Evolutionary conservation across 2,888 invertebrate genomes (phyloP).

Genomic region (Allophyes oxyacanthae): DNA sequence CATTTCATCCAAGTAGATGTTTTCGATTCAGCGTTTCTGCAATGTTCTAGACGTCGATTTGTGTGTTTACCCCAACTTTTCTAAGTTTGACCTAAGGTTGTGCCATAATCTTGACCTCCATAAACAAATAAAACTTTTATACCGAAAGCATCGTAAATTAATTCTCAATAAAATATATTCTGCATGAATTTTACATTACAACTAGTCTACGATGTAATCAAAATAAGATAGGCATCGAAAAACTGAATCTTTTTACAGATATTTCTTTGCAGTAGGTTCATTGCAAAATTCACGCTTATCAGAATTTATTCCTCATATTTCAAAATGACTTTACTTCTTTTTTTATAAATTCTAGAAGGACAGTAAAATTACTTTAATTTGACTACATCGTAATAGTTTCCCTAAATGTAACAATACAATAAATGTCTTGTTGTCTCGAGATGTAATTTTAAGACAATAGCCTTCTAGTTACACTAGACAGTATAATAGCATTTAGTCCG

Average conservation of each 20-base stretch:
- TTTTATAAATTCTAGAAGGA: too few relatives aligned
- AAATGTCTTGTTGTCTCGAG: neutral
- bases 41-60: neutral
- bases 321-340: too few relatives aligned
- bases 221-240: too few relatives aligned
- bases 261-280: too few relatives aligned
- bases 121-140: constrained; percentile 30
- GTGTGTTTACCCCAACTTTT: constrained; percentile 1
- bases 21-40: too few relatives aligned
- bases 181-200: constrained; percentile 20
- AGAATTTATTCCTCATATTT: too few relatives aligned
- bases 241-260: too few relatives aligned
- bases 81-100: constrained; percentile 9
- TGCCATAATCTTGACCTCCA: constrained; percentile 19
- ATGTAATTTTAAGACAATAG: constrained; percentile 19
- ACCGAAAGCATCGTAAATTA: constrained; percentile 4
- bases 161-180: constrained; percentile 29
- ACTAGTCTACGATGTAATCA: neutral
- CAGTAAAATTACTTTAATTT: too few relatives aligned
- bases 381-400: too few relatives aligned
- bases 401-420: constrained; percentile 8
- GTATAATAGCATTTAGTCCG: constrained; percentile 14
- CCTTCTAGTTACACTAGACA: constrained; percentile 4
- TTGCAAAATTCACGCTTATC: too few relatives aligned
- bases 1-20: too few relatives aligned